Conservation (phyloP, 2,113 vertebrate genomes). For the Albula glossodonta region DNA sequence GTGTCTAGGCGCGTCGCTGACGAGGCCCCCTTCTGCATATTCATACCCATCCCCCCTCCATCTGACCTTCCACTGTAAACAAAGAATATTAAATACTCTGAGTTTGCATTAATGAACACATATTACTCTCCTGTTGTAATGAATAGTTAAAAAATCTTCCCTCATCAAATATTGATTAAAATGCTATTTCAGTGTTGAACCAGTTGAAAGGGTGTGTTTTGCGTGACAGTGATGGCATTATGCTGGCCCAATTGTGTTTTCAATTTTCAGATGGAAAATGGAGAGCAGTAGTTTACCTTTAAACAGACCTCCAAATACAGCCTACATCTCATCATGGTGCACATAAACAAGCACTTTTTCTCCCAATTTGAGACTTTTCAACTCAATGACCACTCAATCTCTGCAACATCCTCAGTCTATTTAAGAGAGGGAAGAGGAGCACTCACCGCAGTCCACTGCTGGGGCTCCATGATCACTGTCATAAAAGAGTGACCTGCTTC, state of each 20-base stretch:
- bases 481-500: too few species aligned
- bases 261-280: background rate
- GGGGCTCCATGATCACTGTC: too few species aligned
- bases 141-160: conserved; percentile 64
- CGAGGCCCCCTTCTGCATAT: conserved; percentile 60
- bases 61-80: conserved; percentile 69
- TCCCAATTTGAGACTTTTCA: too few species aligned
- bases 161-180: conserved; percentile 80
- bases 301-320: background rate
- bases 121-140: conserved; percentile 61
- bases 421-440: too few species aligned
- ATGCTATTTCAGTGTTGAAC: conserved; percentile 65
- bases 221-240: too few species aligned
- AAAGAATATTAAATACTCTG: conserved; percentile 71
- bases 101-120: conserved; percentile 68
- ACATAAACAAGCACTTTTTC: background rate
- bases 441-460: too few species aligned
- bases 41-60: conserved; percentile 64
- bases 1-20: conserved; percentile 49
- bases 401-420: too few species aligned
- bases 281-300: background rate
- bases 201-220: conserved; percentile 37
- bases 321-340: background rate
- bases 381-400: too few species aligned
- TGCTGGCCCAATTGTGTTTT: background rate